These are phyloP conservation scores for Zaprionus nigranus DNA, from an alignment of 1,140 invertebrate species.

Conservation along the genomic window DNA sequence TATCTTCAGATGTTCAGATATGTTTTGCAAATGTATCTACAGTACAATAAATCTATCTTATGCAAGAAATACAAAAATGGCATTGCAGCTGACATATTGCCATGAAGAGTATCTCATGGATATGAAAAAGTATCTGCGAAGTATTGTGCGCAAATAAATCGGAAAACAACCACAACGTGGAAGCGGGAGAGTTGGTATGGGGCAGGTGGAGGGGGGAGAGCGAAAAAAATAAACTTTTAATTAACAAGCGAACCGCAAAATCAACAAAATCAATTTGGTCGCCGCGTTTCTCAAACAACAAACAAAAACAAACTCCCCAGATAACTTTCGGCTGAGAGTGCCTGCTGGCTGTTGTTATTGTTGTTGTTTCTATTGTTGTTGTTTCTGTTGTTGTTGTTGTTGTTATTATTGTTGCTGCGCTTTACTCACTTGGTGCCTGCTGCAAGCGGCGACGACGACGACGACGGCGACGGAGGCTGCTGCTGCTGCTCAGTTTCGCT, in stretches of 20 bases:
- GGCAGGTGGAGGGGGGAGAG: background rate
- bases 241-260: slow-evolving; percentile 36
- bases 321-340: slow-evolving; percentile 21
- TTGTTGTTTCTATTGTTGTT: slow-evolving; percentile 3
- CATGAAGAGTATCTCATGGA: slow-evolving; percentile 16
- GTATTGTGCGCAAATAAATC: slow-evolving; percentile 15
- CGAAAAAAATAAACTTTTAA: slow-evolving; percentile 32
- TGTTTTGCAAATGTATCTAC: background rate
- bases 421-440: slow-evolving; percentile 28
- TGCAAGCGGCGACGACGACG: slow-evolving; percentile 16
- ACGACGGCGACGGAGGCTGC: slow-evolving; percentile 2
- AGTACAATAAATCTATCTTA: background rate
- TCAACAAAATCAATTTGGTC: slow-evolving; percentile 50
- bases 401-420: background rate
- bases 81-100: background rate
- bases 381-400: background rate
- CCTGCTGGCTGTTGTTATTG: slow-evolving; percentile 10
- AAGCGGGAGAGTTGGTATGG: background rate
- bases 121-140: slow-evolving; percentile 19
- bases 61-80: background rate
- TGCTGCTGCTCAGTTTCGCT: slow-evolving; percentile 17
- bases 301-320: slow-evolving; percentile 23
- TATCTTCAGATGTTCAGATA: background rate
- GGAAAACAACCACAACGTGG: background rate
- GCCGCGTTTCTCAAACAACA: slow-evolving; percentile 24